Base-by-base conservation (phyloP, 2,888 invertebrate genomes). In the Chloroclystis v-ata region DNA sequence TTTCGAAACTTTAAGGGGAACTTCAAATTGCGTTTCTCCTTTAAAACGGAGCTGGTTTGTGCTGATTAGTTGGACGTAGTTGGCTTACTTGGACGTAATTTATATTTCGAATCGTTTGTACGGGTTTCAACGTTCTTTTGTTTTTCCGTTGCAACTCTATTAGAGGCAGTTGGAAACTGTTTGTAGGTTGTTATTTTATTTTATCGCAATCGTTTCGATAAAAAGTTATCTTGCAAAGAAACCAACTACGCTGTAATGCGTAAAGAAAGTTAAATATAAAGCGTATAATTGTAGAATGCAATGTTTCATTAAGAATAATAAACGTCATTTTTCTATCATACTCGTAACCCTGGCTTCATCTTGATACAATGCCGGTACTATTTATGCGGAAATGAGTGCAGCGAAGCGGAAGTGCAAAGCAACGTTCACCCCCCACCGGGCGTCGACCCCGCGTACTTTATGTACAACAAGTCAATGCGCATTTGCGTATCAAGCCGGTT, bases 321-420 rank as follows among this genome's bases (percentile, higher is more conserved):
- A 2, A 20, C 2, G 20, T 20, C 2, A 20, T 20, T 20, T 20
- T 26, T 39, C 39, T 35, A 43, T 35, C 43, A 38, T 32, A 28
- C 33, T 28, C 25, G 10, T n/a, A 13, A 37, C 53, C 52, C 59
- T 70, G 63, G 70, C 67, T 72, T 67, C 63, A 71, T 82, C 72
- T 82, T 78, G 73, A 77, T 78, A 73, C 63, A 62, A 66, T 63
- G 70, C 69, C 72, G 69, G 72, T 74, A 75, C 71, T 82, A 75
- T 82, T 84, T 84, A 82, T 83, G 77, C 83, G 81, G 80, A 84
- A 85, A 84, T 83, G 78, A 84, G 81, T 80, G 83, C 78, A 80
- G 82, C 71, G 81, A 80, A 69, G 79, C 78, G 85, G 84, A 85
- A 83, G 80, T 81, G 82, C 75, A 81, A 75, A 81, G 72, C 78